Evolutionary conservation across 2,113 vertebrate genomes (phyloP), one percentile per base, ranked within the genome.

Genomic region (Alces alces): DNA sequence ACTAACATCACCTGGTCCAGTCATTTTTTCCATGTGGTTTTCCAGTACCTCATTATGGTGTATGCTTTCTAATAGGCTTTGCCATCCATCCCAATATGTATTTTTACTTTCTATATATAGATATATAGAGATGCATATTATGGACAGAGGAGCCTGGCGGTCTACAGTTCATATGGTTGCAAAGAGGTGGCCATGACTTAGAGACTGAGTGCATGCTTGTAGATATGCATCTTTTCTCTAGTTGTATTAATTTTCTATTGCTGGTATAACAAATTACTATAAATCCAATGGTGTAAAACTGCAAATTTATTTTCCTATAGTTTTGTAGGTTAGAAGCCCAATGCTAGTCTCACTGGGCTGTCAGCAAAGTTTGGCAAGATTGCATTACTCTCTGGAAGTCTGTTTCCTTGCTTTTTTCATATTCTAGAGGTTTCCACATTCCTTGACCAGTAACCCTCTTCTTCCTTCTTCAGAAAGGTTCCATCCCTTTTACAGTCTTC

Each of bases 71-170:
- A 90, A 50, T 27, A 66, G 21, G 19, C 17, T 86, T 94, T 80
- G 47, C 57, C 1, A 3, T 79, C 8, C n/a, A 16, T 45, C 13
- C 28, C 54, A n/a, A 36, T 13, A 73, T 73, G 39, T 39, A 73
- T 39, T 13, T 73, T 73, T 39, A 73, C 36, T 39, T 39, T 39
- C 21, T 39, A 23, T 17, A 17, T 15, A n/a, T 30, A 7, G 28
- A 61, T n/a, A 66, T 19, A 66, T 66, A 66, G n/a, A 36, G 64
- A 66, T 5, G n/a, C 5, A 70, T 36, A 70, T 70, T n/a, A 70
- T 70, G 64, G 17, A 70, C n/a, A 70, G 64, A 4, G 19, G n/a
- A 36, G n/a, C 36, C 21, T 73, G 66, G 21, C 0, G 0, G 5
- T 39, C 21, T 39, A 73, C 66, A 39, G 66, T 73, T 39, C 23